phyloP scores from a whole-genome alignment of 1,140 invertebrate species.

The Procambarus virginalis region DNA sequence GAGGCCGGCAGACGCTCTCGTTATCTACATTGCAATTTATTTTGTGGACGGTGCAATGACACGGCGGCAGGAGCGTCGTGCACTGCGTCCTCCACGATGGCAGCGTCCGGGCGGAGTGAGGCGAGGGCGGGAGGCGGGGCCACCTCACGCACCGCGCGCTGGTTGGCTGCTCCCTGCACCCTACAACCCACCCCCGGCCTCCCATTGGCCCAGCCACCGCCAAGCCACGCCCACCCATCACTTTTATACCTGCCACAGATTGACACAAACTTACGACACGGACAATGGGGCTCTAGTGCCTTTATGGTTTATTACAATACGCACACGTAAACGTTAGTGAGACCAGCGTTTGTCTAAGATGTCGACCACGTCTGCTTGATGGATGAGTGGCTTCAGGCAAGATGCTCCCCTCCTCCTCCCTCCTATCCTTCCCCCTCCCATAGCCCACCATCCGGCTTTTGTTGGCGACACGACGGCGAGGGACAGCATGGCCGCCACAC shows the following conservation, averaged over 20 bases:
- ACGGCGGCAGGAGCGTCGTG: neutral
- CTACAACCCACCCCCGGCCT: neutral
- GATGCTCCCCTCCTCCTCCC: neutral
- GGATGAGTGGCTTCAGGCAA: neutral
- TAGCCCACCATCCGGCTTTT: neutral
- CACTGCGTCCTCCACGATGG: neutral
- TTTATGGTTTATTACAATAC: neutral
- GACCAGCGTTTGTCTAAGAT: neutral
- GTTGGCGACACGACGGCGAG: neutral
- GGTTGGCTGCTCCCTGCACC: neutral
- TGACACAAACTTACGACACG: conserved; percentile 18
- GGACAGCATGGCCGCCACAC: neutral
- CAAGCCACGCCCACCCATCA: conserved; percentile 9
- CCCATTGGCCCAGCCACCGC: neutral
- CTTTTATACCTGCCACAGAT: conserved; percentile 32
- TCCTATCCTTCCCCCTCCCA: too few species aligned
- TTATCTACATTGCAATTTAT: conserved; percentile 38
- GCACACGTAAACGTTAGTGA: neutral
- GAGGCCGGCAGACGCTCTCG: conserved; percentile 12
- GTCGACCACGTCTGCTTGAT: neutral
- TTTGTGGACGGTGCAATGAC: conserved; percentile 36
- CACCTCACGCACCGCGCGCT: neutral
- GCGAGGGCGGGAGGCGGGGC: neutral
- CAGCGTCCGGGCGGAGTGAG: neutral
- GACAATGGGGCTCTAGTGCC: neutral